A percentile compares a stretch with the other conserved stretches of the same genome.
Evolutionary conservation across 2,113 vertebrate genomes (phyloP).

Genomic region (Sapayoa aenigma): DNA sequence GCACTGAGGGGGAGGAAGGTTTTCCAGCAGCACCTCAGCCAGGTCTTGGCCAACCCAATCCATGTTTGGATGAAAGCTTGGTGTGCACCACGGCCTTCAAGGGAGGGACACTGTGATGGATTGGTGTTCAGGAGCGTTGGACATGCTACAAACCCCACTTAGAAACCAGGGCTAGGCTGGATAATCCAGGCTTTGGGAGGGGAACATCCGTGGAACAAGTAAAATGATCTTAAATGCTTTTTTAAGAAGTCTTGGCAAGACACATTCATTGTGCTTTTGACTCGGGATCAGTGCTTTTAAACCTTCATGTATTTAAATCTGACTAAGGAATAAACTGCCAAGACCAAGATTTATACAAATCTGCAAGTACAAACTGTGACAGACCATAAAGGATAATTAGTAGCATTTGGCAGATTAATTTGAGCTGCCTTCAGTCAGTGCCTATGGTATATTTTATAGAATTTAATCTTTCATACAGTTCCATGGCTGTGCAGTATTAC

Average conservation of each 20-base stretch:
- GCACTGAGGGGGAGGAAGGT: background rate
- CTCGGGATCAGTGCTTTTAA: background rate
- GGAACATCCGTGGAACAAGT: background rate
- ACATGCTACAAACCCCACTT: background rate
- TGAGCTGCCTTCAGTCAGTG: background rate
- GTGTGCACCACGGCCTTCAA: rapidly evolving
- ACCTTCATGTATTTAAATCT: background rate
- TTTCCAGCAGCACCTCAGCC: background rate
- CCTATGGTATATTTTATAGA: background rate
- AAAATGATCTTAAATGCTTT: background rate
- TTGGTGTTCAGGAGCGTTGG: too few species aligned
- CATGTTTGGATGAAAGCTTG: background rate
- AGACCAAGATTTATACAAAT: background rate
- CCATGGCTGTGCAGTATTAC: background rate
- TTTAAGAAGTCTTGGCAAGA: background rate
- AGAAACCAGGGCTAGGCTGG: background rate
- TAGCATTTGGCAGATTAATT: background rate
- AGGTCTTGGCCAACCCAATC: too few species aligned
- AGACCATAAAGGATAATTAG: background rate
- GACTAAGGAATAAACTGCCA: background rate
- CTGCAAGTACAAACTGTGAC: background rate
- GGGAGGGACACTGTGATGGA: background rate
- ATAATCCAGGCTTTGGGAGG: background rate
- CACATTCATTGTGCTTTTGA: background rate
- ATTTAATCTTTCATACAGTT: background rate